A percentile compares a stretch with the other conserved stretches of the same genome.
Evolutionary conservation across 2,797 vertebrate species (phyloP).

Genomic region (Halcyon smyrnensis): DNA sequence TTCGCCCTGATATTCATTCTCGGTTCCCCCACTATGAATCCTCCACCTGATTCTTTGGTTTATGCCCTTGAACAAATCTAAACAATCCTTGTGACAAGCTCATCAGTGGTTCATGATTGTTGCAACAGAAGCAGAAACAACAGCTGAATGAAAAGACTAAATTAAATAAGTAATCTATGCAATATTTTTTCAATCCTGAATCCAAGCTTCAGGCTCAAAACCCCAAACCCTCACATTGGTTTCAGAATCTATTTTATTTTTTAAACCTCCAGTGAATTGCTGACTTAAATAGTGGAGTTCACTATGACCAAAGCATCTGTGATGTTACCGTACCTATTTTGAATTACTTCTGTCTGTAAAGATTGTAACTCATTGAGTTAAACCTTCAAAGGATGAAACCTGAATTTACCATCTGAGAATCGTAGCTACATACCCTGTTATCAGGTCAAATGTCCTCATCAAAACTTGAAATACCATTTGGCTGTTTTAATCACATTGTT

Average conservation of each 20-base stretch:
- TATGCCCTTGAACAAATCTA: slow-evolving; percentile 32
- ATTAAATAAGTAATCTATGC: not conserved
- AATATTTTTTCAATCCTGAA: not conserved
- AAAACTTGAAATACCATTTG: not conserved
- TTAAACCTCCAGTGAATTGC: not conserved
- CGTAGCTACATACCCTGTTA: not conserved
- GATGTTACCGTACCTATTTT: not conserved
- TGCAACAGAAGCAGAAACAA: not conserved
- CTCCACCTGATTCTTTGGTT: not conserved
- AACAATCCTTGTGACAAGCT: slow-evolving; percentile 34
- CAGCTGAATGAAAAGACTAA: not conserved
- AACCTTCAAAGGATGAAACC: not conserved
- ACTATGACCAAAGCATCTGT: not conserved
- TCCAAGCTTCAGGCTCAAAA: not conserved
- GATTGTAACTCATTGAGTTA: not conserved
- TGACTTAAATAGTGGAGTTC: not conserved
- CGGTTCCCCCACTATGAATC: not conserved
- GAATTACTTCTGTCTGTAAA: not conserved
- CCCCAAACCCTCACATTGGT: no score
- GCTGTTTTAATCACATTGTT: not conserved
- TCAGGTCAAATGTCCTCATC: not conserved
- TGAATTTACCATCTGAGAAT: not conserved
- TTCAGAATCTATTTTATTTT: not conserved
- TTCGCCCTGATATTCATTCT: not conserved
- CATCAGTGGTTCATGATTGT: slow-evolving; percentile 33